Evolutionary conservation across 2,888 invertebrate genomes (phyloP).

Genomic region (Drosophila affinis): DNA sequence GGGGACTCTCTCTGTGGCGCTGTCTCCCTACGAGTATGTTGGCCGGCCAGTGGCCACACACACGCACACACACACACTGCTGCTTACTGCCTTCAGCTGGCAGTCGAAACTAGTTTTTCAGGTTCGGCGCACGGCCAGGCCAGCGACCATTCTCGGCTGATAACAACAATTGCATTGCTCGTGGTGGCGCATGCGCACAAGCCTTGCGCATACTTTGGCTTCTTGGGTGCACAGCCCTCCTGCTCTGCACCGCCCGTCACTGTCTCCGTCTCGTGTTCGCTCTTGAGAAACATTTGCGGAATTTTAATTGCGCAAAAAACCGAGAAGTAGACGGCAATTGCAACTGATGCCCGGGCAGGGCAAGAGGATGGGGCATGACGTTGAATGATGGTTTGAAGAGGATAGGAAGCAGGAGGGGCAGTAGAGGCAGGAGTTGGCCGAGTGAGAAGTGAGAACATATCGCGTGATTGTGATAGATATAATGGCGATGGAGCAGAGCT

Average conservation of each 20-base stretch:
- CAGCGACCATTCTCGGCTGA: constrained; percentile 46
- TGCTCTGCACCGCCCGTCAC: neutral
- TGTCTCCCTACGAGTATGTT: neutral
- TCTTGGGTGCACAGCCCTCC: constrained; percentile 32
- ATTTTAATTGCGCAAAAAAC: constrained; percentile 73
- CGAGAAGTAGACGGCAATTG: constrained; percentile 35
- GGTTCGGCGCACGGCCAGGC: constrained; percentile 70
- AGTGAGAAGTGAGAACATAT: constrained; percentile 62
- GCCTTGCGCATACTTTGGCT: constrained; percentile 50
- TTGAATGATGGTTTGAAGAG: constrained; percentile 30
- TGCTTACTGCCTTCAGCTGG: constrained; percentile 26
- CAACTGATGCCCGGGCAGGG: constrained; percentile 31
- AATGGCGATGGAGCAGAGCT: constrained; percentile 51
- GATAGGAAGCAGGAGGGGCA: constrained; percentile 16
- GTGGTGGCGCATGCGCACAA: constrained; percentile 65
- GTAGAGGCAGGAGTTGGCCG: neutral
- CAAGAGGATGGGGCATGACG: constrained; percentile 24
- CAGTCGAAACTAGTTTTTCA: constrained; percentile 75
- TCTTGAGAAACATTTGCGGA: constrained; percentile 63
- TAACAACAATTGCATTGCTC: constrained; percentile 76
- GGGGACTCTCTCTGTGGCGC: neutral
- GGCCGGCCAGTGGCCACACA: constrained; percentile 33
- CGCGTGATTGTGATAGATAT: constrained; percentile 73
- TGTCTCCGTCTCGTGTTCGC: neutral
- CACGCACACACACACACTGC: neutral